Evolutionary conservation across 2,888 invertebrate genomes (phyloP).

Genomic region (Hirtodrosophila trivittata): DNA sequence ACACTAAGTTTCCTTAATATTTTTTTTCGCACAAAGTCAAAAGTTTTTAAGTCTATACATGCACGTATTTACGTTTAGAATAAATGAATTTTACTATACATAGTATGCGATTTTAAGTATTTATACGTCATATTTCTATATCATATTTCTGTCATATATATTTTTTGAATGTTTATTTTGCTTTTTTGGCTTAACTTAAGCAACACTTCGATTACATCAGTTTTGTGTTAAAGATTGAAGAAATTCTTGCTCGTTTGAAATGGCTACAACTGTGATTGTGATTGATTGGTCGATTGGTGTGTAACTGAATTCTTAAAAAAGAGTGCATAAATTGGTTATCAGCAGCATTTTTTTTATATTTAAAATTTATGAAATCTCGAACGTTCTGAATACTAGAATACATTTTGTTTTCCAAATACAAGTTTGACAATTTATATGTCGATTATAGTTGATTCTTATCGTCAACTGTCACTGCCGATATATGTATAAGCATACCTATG

Average conservation of each 20-base stretch:
- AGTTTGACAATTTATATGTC: constrained; percentile 27
- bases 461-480: constrained; percentile 51
- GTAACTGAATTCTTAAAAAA: constrained; percentile 45
- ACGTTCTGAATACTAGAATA: constrained; percentile 4
- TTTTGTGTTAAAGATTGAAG: constrained; percentile 49
- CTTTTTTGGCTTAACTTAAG: too few species aligned
- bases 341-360: constrained; percentile 69
- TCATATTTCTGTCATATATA: too few species aligned
- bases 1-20: too few species aligned
- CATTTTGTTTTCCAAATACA: constrained; percentile 43
- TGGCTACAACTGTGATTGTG: constrained; percentile 58
- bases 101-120: too few species aligned
- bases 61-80: too few species aligned
- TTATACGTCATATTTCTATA: too few species aligned
- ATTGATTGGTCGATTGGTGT: constrained; percentile 27
- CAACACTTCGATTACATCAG: too few species aligned
- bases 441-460: constrained; percentile 23
- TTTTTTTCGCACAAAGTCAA: too few species aligned
- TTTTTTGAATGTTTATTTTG: too few species aligned
- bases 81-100: too few species aligned
- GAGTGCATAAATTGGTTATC: constrained; percentile 79
- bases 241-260: constrained; percentile 77
- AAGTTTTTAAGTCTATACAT: too few species aligned
- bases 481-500: constrained; percentile 15
- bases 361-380: constrained; percentile 22